Evolutionary conservation across 2,797 vertebrate species (phyloP).

Genomic region (Xenentodon cancila): DNA sequence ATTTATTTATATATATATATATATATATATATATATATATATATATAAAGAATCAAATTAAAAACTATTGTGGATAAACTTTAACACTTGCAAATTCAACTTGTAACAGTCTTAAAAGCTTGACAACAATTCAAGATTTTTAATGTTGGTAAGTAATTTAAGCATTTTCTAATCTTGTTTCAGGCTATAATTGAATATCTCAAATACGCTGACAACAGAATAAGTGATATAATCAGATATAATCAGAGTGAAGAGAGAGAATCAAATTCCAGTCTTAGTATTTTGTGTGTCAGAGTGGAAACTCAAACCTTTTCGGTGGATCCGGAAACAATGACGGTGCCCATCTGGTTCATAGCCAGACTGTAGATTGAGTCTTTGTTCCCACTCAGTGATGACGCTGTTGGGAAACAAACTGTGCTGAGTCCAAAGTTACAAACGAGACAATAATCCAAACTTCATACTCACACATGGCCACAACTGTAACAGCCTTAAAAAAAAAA

Average conservation of each 20-base stretch:
- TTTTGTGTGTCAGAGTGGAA: not conserved
- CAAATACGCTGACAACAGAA: no score
- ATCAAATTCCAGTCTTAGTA: not conserved
- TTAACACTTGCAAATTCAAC: no score
- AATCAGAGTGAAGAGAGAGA: no score
- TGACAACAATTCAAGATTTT: not conserved
- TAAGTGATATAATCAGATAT: no score
- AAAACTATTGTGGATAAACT: no score
- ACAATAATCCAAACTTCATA: not conserved
- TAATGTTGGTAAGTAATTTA: not conserved
- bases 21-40: no score
- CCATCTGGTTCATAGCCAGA: conserved; percentile 99
- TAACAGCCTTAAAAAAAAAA: not conserved
- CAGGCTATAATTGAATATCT: not conserved
- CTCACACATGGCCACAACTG: not conserved
- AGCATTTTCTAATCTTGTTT: not conserved
- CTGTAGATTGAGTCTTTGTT: conserved; percentile 99
- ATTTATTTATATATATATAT: no score
- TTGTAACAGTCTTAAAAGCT: no score
- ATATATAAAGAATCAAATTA: no score
- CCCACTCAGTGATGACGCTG: conserved; percentile 97
- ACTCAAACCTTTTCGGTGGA: conserved; percentile 94
- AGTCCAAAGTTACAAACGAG: conserved; percentile 6
- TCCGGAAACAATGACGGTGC: conserved; percentile 97
- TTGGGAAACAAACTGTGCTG: conserved; percentile 27